These are phyloP conservation scores for Lepidonotus clava DNA, from an alignment of 2,888 invertebrate genomes.

Conservation along the genomic window DNA sequence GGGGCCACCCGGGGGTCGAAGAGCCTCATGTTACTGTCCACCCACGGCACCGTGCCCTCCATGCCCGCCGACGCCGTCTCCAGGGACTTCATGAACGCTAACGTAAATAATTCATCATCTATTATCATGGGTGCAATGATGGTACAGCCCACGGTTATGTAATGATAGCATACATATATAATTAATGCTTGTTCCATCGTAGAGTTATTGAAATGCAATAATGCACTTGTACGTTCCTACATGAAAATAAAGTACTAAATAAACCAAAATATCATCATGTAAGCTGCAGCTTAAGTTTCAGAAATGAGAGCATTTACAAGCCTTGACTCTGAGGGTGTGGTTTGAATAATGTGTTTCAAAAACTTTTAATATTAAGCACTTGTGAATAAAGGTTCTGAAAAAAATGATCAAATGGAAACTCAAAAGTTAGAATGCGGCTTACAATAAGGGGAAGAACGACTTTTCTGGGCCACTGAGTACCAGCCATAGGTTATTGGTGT, in stretches of 20 bases:
- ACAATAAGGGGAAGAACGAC: no score
- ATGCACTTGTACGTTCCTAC: no score
- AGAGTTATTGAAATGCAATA: no score
- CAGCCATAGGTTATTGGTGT: no score
- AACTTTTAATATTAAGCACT: no score
- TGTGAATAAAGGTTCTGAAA: not conserved
- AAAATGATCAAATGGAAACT: not conserved
- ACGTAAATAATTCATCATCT: slow-evolving; percentile 30
- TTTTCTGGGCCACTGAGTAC: no score
- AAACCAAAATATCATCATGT: not conserved
- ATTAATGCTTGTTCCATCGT: no score
- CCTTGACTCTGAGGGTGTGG: not conserved
- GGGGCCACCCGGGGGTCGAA: slow-evolving; percentile 1
- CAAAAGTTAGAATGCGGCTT: not conserved
- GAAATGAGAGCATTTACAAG: not conserved
- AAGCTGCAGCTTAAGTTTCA: not conserved
- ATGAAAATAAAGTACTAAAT: no score
- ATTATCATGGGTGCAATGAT: no score
- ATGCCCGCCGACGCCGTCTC: slow-evolving; percentile 41
- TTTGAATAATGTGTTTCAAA: no score
- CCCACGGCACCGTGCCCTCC: not conserved
- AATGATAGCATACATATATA: no score
- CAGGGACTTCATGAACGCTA: not conserved
- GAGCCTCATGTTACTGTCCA: slow-evolving; percentile 39
- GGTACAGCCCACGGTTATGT: no score